Conservation (phyloP, 2,113 vertebrate species). For the Sinocyclocheilus grahami region DNA sequence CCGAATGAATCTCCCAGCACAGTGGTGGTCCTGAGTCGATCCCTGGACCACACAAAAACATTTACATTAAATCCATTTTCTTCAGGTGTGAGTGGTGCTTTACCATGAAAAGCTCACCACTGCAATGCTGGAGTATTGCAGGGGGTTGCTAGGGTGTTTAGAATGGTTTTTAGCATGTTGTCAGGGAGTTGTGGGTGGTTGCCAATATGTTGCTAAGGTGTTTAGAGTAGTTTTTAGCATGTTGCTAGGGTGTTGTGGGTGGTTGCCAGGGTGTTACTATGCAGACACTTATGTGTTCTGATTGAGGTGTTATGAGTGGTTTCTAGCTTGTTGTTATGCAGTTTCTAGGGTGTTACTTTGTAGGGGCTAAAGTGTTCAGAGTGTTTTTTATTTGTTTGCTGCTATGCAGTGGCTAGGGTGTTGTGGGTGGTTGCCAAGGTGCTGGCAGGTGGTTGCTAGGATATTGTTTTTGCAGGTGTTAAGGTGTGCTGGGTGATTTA, state of each 20-base stretch:
- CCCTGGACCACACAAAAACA: conserved; percentile 72
- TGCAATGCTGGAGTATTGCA: background rate
- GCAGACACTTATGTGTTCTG: no score
- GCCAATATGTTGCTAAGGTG: no score
- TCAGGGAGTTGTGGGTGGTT: no score
- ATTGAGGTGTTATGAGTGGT: no score
- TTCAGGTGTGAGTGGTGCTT: background rate
- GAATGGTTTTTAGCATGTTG: no score
- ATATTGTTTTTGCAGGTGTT: background rate
- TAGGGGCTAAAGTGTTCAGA: background rate
- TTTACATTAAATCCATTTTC: background rate
- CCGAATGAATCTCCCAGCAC: conserved; percentile 94
- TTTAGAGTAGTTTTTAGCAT: no score
- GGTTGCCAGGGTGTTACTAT: no score
- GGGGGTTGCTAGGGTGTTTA: background rate
- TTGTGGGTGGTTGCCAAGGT: background rate
- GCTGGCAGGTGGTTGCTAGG: background rate
- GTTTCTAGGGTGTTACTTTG: background rate
- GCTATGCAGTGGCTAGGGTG: background rate
- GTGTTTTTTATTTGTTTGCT: background rate
- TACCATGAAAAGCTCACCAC: background rate
- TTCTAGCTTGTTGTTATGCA: no score
- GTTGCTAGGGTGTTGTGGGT: no score
- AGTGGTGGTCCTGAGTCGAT: conserved; percentile 90
- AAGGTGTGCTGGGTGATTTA: background rate